Conservation (phyloP, 2,797 vertebrate genomes). For the Leuciscus waleckii region DNA sequence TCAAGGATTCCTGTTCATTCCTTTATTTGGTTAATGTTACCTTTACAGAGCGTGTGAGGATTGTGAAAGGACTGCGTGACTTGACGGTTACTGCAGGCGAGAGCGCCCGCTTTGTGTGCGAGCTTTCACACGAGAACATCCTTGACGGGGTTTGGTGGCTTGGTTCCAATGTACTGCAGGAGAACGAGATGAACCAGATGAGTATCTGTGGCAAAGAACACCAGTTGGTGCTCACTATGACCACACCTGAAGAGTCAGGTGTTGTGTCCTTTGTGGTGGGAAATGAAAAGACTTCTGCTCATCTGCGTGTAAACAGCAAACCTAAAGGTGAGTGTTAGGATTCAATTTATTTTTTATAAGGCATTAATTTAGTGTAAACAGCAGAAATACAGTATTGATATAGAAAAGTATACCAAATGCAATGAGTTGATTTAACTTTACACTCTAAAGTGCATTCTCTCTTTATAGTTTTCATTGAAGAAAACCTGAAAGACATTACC, state of each 20-base stretch:
- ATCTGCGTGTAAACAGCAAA: constrained; percentile 81
- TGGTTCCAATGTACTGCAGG: constrained; percentile 87
- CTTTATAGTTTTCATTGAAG: constrained; percentile 74
- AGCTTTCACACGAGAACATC: constrained; percentile 85
- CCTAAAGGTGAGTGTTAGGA: constrained; percentile 72
- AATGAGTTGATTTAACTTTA: not conserved
- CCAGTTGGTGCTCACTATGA: constrained; percentile 80
- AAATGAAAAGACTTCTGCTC: constrained; percentile 79
- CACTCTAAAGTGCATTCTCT: not conserved
- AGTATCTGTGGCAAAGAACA: constrained; percentile 74
- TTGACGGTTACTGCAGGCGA: constrained; percentile 90
- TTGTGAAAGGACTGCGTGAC: constrained; percentile 82
- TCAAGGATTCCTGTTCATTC: not conserved
- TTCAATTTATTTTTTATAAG: not conserved
- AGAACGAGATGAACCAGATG: constrained; percentile 90
- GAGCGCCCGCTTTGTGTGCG: constrained; percentile 89
- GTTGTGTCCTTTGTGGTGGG: constrained; percentile 82
- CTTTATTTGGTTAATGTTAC: constrained; percentile 31
- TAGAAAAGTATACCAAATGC: not conserved
- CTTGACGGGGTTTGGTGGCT: constrained; percentile 92
- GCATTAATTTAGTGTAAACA: not conserved
- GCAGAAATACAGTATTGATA: not conserved
- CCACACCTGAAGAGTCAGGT: constrained; percentile 81
- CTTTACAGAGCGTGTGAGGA: constrained; percentile 76
- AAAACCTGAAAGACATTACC: constrained; percentile 70